phyloP scores from a whole-genome alignment of 2,113 vertebrate species.

The Laticauda colubrina region DNA sequence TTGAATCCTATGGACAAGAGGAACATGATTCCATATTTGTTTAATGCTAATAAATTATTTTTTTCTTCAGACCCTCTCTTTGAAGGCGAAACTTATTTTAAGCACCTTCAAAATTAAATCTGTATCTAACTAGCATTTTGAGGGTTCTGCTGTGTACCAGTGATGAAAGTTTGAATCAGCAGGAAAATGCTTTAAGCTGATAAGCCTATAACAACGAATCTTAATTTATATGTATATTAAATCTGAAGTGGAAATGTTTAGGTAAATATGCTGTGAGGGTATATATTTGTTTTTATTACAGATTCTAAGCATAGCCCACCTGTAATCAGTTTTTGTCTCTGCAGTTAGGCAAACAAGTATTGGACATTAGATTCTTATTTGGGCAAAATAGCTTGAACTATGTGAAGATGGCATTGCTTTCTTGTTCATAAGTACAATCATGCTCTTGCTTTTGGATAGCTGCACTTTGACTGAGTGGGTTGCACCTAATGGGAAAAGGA shows the following conservation, averaged over 20 bases:
- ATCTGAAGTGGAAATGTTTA: neutral
- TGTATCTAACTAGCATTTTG: neutral
- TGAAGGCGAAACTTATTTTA: neutral
- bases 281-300: neutral
- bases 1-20: neutral
- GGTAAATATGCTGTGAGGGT: slow-evolving; percentile 6
- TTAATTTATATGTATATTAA: neutral
- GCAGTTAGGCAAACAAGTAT: neutral
- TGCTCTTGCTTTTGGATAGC: neutral
- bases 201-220: neutral
- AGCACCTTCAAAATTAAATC: slow-evolving; percentile 21
- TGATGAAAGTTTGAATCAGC: neutral
- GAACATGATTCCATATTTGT: neutral
- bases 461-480: neutral
- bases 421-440: neutral
- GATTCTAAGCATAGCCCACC: neutral
- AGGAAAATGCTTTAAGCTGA: neutral
- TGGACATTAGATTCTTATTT: slow-evolving; percentile 30
- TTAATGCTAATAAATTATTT: slow-evolving; percentile 1
- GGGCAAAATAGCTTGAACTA: neutral
- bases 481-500: neutral
- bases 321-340: slow-evolving; percentile 3
- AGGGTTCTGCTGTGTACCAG: slow-evolving; percentile 10
- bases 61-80: neutral
- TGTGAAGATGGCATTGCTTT: neutral